phyloP scores from a whole-genome alignment of 2,888 invertebrate species.

The Dicranocentrus wangi region DNA sequence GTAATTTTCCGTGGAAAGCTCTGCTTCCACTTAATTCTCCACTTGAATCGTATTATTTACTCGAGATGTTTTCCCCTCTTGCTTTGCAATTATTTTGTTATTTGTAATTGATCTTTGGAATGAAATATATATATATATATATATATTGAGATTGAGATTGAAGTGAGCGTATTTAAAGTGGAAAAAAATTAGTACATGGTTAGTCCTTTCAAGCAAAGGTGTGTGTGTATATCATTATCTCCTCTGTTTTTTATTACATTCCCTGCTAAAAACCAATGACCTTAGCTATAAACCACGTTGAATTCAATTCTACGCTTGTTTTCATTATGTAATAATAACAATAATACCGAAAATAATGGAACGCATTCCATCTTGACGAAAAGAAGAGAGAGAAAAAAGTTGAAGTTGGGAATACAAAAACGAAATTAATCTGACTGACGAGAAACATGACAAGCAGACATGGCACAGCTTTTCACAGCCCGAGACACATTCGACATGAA shows the following conservation, averaged over 20 bases:
- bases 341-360: slow-evolving; percentile 3
- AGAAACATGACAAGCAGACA: slow-evolving; percentile 68
- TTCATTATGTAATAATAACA: slow-evolving; percentile 22
- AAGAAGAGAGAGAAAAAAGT: not conserved
- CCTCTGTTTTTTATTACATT: not conserved
- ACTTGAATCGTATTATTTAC: not conserved
- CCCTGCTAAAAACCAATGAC: slow-evolving; percentile 6
- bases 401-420: slow-evolving; percentile 63
- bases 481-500: slow-evolving; percentile 6
- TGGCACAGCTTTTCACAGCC: slow-evolving; percentile 27
- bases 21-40: not conserved
- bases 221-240: not conserved
- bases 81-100: slow-evolving; percentile 41
- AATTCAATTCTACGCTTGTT: not conserved
- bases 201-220: not conserved
- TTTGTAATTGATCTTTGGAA: slow-evolving; percentile 45
- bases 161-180: slow-evolving; percentile 26
- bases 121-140: no score
- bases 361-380: slow-evolving; percentile 62
- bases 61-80: not conserved
- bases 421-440: slow-evolving; percentile 72
- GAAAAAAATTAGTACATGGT: slow-evolving; percentile 48
- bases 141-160: no score
- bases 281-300: not conserved
- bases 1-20: slow-evolving; percentile 6